Conservation (phyloP, 2,888 invertebrate species). For the Lydus trimaculatus region DNA sequence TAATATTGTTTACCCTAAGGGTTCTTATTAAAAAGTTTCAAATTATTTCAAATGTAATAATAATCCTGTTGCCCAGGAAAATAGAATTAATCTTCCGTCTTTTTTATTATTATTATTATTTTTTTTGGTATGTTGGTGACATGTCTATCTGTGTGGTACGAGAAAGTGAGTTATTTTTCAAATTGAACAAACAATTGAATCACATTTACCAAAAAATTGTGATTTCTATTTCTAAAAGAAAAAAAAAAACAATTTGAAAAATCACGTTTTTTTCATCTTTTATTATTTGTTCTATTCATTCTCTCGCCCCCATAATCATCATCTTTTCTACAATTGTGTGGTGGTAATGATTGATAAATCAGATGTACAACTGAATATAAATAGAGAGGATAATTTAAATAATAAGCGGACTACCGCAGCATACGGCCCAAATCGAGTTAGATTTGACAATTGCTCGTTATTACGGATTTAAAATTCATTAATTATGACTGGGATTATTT, state of each 20-base stretch:
- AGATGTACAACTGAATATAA: no score
- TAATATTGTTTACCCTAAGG: neutral
- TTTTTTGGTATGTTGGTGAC: neutral
- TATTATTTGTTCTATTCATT: neutral
- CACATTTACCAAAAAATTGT: no score
- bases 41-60: neutral
- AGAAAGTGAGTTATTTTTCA: neutral
- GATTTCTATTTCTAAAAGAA: neutral
- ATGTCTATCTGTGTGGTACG: no score
- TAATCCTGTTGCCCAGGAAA: neutral
- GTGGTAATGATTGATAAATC: neutral
- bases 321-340: neutral
- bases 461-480: constrained; percentile 27
- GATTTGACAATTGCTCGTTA: constrained; percentile 18
- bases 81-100: neutral
- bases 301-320: neutral
- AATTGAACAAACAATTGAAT: no score
- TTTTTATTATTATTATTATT: neutral
- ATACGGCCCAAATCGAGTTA: constrained; percentile 19
- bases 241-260: neutral
- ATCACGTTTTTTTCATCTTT: neutral
- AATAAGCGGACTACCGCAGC: no score
- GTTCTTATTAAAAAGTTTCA: constrained; percentile 3
- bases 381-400: no score
- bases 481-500: constrained; percentile 8